These are phyloP conservation scores for Puntigrus tetrazona DNA, from an alignment of 2,113 vertebrate genomes.

Conservation along the genomic window DNA sequence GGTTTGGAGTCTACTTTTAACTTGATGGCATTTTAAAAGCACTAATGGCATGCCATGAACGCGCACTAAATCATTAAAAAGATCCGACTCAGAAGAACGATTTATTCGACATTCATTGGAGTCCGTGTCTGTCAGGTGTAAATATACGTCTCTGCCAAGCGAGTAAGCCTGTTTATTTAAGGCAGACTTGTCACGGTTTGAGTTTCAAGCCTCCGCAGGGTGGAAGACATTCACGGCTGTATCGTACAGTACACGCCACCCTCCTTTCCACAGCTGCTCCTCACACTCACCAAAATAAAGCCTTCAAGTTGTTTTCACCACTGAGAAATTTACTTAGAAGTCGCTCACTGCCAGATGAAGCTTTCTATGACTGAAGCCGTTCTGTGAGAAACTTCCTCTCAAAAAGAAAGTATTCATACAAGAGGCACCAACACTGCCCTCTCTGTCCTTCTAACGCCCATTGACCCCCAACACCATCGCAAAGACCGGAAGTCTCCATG, in stretches of 20 bases:
- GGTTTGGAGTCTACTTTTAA: neutral
- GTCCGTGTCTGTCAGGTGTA: slow-evolving; percentile 17
- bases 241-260: neutral
- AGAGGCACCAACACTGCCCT: slow-evolving; percentile 73
- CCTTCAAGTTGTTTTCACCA: slow-evolving; percentile 37
- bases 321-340: slow-evolving; percentile 36
- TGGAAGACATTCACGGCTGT: slow-evolving; percentile 43
- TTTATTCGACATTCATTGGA: neutral
- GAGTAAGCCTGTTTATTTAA: slow-evolving; percentile 38
- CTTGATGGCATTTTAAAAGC: neutral
- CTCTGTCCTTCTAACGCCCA: slow-evolving; percentile 65
- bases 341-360: neutral
- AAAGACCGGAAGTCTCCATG: slow-evolving; percentile 80
- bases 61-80: neutral
- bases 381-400: slow-evolving; percentile 34
- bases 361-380: neutral
- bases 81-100: neutral
- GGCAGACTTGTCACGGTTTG: slow-evolving; percentile 29
- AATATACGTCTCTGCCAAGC: slow-evolving; percentile 36
- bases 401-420: slow-evolving; percentile 51
- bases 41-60: neutral
- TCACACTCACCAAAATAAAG: slow-evolving; percentile 39
- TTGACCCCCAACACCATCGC: slow-evolving; percentile 70
- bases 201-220: slow-evolving; percentile 26
- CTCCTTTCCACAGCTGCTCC: slow-evolving; percentile 13